A percentile compares a stretch with the other conserved stretches of the same genome.
Conservation (phyloP, 2,797 vertebrate genomes). For the Siniperca obscura region DNA sequence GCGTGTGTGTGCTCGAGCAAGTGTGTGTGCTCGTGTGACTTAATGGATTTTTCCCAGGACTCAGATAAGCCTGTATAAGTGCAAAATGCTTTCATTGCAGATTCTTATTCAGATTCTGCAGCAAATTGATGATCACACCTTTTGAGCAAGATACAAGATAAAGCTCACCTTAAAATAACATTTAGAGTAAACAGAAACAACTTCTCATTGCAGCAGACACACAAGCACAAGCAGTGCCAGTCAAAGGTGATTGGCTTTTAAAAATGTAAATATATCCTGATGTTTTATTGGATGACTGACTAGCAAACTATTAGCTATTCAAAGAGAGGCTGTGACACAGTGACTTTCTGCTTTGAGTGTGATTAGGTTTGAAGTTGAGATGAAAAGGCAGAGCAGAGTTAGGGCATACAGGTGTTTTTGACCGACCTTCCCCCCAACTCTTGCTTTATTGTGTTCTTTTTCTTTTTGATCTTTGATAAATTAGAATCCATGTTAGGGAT, state of each 20-base stretch:
- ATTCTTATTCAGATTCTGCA: constrained; percentile 52
- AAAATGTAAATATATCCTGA: background rate
- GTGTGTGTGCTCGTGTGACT: constrained; percentile 17
- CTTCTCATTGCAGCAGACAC: background rate
- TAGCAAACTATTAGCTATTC: background rate
- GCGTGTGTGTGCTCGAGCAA: background rate
- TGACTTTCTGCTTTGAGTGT: constrained; percentile 16
- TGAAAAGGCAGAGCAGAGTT: constrained; percentile 50
- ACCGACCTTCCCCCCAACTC: constrained; percentile 38
- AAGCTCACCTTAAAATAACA: constrained; percentile 27
- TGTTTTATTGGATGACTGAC: constrained; percentile 20
- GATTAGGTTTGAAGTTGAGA: constrained; percentile 62
- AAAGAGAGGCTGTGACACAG: constrained; percentile 27
- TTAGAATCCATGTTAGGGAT: constrained; percentile 56
- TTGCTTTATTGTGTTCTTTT: constrained; percentile 5
- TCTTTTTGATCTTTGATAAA: constrained; percentile 61
- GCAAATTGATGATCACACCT: constrained; percentile 41
- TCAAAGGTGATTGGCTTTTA: background rate
- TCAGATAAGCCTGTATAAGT: constrained; percentile 53
- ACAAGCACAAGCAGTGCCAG: background rate
- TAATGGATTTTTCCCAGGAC: constrained; percentile 59
- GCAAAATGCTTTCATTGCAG: constrained; percentile 58
- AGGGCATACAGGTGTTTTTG: constrained; percentile 39
- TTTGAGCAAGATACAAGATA: constrained; percentile 10
- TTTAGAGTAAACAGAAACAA: constrained; percentile 8